A percentile compares a stretch with the other conserved stretches of the same genome.
Evolutionary conservation across 2,113 vertebrate species (phyloP).

Genomic region (Chionomys nivalis): DNA sequence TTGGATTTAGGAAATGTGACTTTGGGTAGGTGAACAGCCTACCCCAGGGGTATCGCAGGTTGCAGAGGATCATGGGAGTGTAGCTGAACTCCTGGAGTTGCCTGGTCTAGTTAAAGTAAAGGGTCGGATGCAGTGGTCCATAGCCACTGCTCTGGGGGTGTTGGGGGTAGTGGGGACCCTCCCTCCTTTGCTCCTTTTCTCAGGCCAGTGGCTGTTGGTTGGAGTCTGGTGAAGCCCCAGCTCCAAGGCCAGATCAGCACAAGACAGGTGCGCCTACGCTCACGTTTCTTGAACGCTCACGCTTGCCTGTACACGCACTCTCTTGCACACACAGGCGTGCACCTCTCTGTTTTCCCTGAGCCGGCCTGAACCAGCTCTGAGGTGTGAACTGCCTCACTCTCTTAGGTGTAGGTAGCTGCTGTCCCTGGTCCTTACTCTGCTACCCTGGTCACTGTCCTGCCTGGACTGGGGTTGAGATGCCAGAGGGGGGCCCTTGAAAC

Average conservation of each 20-base stretch:
- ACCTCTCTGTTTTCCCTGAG: background rate
- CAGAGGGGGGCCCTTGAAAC: background rate
- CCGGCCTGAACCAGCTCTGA: background rate
- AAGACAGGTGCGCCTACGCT: background rate
- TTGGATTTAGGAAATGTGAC: background rate
- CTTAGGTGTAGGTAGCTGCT: too few species aligned
- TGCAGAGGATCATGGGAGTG: background rate
- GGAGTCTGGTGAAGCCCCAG: background rate
- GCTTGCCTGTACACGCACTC: background rate
- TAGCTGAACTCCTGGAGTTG: background rate
- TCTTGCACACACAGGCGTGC: background rate
- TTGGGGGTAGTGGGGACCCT: background rate
- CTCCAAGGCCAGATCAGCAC: background rate
- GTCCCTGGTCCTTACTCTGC: background rate
- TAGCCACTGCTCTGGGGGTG: rapidly evolving
- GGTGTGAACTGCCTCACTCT: background rate
- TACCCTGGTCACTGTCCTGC: background rate
- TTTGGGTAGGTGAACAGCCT: background rate
- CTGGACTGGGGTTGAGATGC: background rate
- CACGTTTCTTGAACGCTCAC: rapidly evolving
- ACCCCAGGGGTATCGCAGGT: background rate
- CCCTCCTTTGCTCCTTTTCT: background rate
- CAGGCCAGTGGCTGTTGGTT: background rate
- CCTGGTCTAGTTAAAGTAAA: background rate
- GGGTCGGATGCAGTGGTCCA: background rate